Percentiles rank a stretch among this genome's conserved stretches.
These are phyloP conservation scores for Aix galericulata DNA, from an alignment of 2,113 vertebrate species.

Conservation along the genomic window DNA sequence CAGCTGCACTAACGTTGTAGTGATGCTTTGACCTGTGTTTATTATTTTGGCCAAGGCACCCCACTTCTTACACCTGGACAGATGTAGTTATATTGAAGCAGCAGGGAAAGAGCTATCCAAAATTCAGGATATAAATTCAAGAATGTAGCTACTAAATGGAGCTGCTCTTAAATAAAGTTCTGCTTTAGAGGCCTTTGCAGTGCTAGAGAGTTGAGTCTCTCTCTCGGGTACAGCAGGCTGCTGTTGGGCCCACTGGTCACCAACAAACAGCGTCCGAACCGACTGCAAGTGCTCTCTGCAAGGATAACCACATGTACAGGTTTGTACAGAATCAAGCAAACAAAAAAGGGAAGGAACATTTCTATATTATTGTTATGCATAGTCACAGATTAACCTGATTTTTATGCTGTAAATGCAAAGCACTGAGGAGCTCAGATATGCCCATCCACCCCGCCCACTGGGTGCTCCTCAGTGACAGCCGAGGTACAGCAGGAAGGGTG, in stretches of 20 bases:
- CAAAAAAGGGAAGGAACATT: neutral
- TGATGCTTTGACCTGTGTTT: neutral
- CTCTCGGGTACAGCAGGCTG: neutral
- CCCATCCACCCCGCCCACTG: rapidly evolving
- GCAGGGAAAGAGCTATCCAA: neutral
- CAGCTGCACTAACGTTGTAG: neutral
- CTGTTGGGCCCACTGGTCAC: neutral
- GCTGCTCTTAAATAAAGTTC: neutral
- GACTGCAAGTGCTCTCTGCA: neutral
- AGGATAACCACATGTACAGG: neutral
- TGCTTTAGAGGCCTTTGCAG: neutral
- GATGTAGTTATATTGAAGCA: neutral
- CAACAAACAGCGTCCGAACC: neutral
- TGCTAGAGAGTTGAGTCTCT: neutral
- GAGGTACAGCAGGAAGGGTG: neutral
- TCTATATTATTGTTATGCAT: neutral
- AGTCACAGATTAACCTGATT: neutral
- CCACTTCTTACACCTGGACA: neutral
- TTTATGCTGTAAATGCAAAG: neutral
- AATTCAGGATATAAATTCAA: neutral
- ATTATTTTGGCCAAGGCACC: neutral
- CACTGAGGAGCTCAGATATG: neutral
- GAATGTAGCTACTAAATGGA: neutral
- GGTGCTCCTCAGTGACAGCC: neutral
- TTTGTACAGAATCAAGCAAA: neutral